These are phyloP conservation scores for Acrocephalus scirpaceus DNA, from an alignment of 2,797 vertebrate species.

Conservation along the genomic window DNA sequence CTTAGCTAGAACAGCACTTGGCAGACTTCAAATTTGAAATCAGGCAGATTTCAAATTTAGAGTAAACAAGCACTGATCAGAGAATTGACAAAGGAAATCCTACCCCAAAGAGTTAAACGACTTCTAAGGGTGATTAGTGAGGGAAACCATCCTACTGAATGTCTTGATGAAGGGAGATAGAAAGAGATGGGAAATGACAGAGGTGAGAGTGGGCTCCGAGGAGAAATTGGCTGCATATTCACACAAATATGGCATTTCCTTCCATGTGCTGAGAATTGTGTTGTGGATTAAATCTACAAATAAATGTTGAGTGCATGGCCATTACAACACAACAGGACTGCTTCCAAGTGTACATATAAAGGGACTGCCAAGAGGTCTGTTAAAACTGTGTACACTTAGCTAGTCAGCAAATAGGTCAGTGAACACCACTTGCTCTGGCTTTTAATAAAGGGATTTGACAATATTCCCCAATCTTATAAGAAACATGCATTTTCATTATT, in stretches of 20 bases:
- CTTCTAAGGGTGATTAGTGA: not conserved
- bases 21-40: not conserved
- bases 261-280: not conserved
- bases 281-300: not conserved
- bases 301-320: not conserved
- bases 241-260: not conserved
- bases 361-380: not conserved
- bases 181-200: not conserved
- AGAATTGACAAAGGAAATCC: not conserved
- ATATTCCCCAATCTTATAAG: conserved; percentile 40
- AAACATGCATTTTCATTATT: conserved; percentile 24
- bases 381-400: not conserved
- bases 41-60: not conserved
- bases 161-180: not conserved
- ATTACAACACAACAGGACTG: not conserved
- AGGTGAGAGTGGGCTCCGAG: not conserved
- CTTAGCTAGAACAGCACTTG: not conserved
- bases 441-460: conserved; percentile 62
- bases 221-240: not conserved
- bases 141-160: not conserved
- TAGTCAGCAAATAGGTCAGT: conserved; percentile 21
- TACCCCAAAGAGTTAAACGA: not conserved
- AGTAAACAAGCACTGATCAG: not conserved
- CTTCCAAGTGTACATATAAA: not conserved
- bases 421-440: not conserved